A percentile compares a stretch with the other conserved stretches of the same genome.
phyloP scores from a whole-genome alignment of 2,797 vertebrate genomes.

The Taeniopygia guttata region DNA sequence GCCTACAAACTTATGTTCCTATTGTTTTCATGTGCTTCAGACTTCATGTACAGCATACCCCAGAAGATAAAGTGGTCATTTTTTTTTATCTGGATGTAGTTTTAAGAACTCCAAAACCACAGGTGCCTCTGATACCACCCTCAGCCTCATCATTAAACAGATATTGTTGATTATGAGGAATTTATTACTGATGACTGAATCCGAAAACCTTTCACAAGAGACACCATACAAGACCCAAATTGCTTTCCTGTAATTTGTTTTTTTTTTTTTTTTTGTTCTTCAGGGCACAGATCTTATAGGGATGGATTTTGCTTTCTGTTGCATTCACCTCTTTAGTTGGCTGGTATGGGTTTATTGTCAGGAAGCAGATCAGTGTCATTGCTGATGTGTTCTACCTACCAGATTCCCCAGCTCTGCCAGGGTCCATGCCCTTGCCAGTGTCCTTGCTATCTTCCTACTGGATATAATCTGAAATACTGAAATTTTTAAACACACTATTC shows the following conservation, averaged over 20 bases:
- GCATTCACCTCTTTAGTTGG: not conserved
- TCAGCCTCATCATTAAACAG: not conserved
- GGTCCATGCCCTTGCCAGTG: not conserved
- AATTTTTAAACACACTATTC: not conserved
- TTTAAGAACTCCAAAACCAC: not conserved
- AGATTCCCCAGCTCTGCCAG: not conserved
- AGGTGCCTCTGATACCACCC: not conserved
- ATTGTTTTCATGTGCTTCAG: not conserved
- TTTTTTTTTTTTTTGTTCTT: not conserved
- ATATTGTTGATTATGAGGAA: not conserved
- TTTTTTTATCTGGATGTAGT: not conserved
- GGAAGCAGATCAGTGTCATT: not conserved
- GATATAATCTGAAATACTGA: not conserved
- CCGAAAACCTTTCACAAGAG: not conserved
- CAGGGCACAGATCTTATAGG: not conserved
- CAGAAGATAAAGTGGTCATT: not conserved
- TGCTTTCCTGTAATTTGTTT: not conserved
- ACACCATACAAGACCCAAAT: not conserved
- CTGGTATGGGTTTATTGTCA: not conserved
- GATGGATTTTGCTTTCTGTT: not conserved
- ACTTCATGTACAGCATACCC: not conserved
- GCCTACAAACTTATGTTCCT: not conserved
- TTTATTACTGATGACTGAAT: not conserved
- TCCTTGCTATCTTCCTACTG: not conserved
- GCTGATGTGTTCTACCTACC: not conserved